Base-by-base conservation (phyloP, 2,888 invertebrate genomes). In the Kuschelorhynchus macadamiae region DNA sequence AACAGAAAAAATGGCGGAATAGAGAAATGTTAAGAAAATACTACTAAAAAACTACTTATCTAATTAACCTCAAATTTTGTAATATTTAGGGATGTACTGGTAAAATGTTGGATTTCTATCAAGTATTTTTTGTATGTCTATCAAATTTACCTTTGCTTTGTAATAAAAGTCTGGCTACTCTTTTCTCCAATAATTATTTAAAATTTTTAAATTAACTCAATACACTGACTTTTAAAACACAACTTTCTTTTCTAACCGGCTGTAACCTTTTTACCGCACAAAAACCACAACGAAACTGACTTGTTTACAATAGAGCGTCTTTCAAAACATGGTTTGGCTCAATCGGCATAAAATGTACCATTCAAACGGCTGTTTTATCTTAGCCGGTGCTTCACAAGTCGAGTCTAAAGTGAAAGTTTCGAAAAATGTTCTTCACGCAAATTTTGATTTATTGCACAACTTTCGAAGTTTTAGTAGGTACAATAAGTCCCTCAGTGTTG, bases 391-490 rank as follows among this genome's bases (percentile, higher is more conserved):
- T 59, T 39, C 33, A 56, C 16, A 59, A 49, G 47, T 59, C 47
- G 36, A 25, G 25, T 25, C 25, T 32, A 52, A 80, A 82, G 81
- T 80, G 81, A 82, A 82, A 82, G 82, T 81, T 81, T 76, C 79
- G 80, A 80, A 81, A 60, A 61, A 53, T 7, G 44, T 78, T 77
- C 77, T 79, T 79, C 81, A 76, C 79, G 79, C 79, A 78, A 81
- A 81, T 79, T 80, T 81, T 82, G 82, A 82, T 82, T 82, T 82
- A 82, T 75, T 80, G 70, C 70, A 62, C 61, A 76, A 76, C 73
- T 73, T 80, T 76, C 63, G 65, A 70, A 73, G 57, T 39, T 59
- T 64, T 57, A 36, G 41, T n/a, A n/a, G n/a, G n/a, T n/a, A n/a
- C n/a, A n/a, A n/a, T n/a, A n/a, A n/a, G n/a, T n/a, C n/a, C n/a